Evolutionary conservation across 2,888 invertebrate species (phyloP).

Genomic region (Seira musarum): DNA sequence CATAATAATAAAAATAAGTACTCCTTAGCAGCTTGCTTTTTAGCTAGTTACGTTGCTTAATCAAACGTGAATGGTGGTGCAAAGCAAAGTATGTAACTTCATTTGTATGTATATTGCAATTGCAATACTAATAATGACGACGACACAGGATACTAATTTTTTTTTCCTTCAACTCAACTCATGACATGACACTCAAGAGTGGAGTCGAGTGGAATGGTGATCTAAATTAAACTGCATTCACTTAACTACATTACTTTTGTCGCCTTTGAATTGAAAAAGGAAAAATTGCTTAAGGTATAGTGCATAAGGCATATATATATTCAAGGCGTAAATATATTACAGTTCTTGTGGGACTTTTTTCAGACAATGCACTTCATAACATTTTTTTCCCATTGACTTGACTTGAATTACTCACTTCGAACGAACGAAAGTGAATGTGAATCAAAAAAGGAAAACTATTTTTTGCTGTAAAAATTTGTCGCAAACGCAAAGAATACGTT

Average conservation of each 20-base stretch:
- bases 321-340: background rate
- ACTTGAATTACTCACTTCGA: no score
- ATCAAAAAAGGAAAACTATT: conserved; percentile 19
- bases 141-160: no score
- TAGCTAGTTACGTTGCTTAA: conserved; percentile 8
- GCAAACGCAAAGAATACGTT: background rate
- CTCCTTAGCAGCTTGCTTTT: background rate
- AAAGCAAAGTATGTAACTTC: background rate
- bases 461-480: conserved; percentile 15
- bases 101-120: background rate
- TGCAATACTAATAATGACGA: no score
- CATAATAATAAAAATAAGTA: background rate
- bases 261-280: conserved; percentile 9
- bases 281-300: background rate
- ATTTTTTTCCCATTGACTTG: conserved; percentile 1
- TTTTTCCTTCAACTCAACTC: no score
- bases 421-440: conserved; percentile 20
- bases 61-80: conserved; percentile 17
- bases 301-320: no score
- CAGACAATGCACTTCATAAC: conserved; percentile 19
- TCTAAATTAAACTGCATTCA: conserved; percentile 19
- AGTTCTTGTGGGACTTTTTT: background rate
- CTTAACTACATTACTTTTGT: conserved; percentile 14
- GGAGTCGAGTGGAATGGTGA: background rate
- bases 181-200: no score